Base-by-base conservation (phyloP, 2,888 invertebrate genomes). In the Nomada fucata region DNA sequence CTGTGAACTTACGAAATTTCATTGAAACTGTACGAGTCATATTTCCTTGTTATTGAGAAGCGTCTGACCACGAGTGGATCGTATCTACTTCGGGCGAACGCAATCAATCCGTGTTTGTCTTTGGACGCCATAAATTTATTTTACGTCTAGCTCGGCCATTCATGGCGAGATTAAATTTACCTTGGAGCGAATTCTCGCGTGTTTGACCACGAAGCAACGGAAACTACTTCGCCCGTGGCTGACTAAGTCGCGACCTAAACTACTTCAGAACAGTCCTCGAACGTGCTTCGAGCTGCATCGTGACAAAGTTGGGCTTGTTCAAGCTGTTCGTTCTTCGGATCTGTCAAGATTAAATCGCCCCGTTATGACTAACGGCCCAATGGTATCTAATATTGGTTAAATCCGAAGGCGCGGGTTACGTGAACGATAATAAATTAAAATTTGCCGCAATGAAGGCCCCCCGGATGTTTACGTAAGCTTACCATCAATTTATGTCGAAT, bases 401-500 rank as follows among this genome's bases (percentile, higher is more conserved):
- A 50, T 44, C 53, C 57, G 13, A 36, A 20, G 23, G 26, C 13
- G 47, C 7, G 42, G 26, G 47, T 77, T 78, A 23, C 23, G n/a
- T 53, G 57, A 57, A 65, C 29, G 53, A 18, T 36, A 53, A 29
- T 71, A 61, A 65, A 61, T 60, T 55, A 59, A 29, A 61, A 65
- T 79, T 60, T 61, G 79, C 60, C 53, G 44, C 59, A 44, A 52
- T 36, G 36, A 5, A 15, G 44, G 3, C 70, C 26, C 65, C 36
- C 57, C 60, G 20, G 18, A 1, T 26, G n/a, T 36, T 50, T 44
- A 79, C 47, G 42, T 11, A 59, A 61, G 44, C 57, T 52, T 7
- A 23, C 42, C 18, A 70, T 77, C 47, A 77, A 77, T 79, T 65
- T 13, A n/a, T 20, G 23, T 13, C 20, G 20, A 65, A 71, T 71